Evolutionary conservation across 2,888 invertebrate species (phyloP).

Genomic region (Entomobrya multifasciata): DNA sequence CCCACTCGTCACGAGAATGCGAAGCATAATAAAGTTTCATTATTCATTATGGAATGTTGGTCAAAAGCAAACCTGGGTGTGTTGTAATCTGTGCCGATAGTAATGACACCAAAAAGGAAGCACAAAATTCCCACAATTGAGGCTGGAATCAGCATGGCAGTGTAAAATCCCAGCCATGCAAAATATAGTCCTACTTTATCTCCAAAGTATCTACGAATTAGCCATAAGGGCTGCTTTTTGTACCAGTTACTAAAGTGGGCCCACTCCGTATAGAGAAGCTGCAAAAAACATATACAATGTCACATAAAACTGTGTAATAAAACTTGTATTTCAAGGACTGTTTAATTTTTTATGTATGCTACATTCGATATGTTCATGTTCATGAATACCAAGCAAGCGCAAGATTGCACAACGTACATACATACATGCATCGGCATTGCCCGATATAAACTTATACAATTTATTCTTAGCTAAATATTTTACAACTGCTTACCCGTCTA

Average conservation of each 20-base stretch:
- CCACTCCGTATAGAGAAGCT: constrained; percentile 96
- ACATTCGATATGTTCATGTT: no score
- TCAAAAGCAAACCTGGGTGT: constrained; percentile 84
- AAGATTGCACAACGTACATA: no score
- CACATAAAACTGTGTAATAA: no score
- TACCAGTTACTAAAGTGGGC: constrained; percentile 94
- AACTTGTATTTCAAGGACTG: no score
- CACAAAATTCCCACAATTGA: constrained; percentile 92
- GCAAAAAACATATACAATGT: constrained; percentile 66
- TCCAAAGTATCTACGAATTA: constrained; percentile 93
- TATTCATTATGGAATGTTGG: no score
- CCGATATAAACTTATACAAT: no score
- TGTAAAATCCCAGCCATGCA: constrained; percentile 96
- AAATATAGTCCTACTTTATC: constrained; percentile 95
- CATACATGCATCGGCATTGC: no score
- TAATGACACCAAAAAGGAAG: constrained; percentile 91
- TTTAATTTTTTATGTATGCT: no score
- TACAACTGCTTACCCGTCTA: constrained; percentile 84
- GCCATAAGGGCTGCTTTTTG: constrained; percentile 94
- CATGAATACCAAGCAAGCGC: no score
- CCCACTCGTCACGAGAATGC: no score
- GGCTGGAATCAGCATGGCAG: constrained; percentile 92
- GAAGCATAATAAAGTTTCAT: no score
- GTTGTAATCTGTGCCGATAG: constrained; percentile 91
- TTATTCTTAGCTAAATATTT: background rate